A percentile compares a stretch with the other conserved stretches of the same genome.
Conservation (phyloP, 2,797 vertebrate species). For the Syncerus caffer region DNA sequence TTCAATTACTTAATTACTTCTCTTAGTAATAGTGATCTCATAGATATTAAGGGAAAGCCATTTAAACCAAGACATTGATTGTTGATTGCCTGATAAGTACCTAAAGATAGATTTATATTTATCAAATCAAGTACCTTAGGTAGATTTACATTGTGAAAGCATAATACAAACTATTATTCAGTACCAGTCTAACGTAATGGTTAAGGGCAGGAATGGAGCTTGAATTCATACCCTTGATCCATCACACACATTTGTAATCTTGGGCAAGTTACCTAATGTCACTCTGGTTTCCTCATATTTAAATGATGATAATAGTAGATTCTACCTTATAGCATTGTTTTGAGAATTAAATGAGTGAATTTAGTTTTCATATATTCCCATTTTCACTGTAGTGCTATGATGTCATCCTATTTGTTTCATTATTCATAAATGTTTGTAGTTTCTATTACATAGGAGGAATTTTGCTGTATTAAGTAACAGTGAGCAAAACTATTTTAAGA, state of each 20-base stretch:
- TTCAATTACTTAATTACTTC: slow-evolving; percentile 31
- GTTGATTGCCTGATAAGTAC: neutral
- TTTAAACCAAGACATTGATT: neutral
- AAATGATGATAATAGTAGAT: slow-evolving; percentile 22
- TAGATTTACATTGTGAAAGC: neutral
- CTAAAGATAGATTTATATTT: neutral
- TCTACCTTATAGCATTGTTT: neutral
- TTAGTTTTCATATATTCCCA: slow-evolving; percentile 19
- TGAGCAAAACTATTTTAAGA: slow-evolving; percentile 34
- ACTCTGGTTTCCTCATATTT: neutral
- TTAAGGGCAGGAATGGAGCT: neutral
- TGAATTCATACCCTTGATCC: slow-evolving; percentile 9
- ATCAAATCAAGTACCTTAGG: neutral
- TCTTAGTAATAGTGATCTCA: neutral
- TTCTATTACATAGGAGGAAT: neutral
- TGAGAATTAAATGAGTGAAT: slow-evolving; percentile 31
- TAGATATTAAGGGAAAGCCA: neutral
- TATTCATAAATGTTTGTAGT: slow-evolving; percentile 19
- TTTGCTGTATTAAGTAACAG: neutral
- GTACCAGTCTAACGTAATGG: neutral
- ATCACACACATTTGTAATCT: neutral
- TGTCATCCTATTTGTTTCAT: slow-evolving; percentile 9
- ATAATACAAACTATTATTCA: neutral
- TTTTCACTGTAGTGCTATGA: neutral
- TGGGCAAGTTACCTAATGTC: slow-evolving; percentile 20